Evolutionary conservation across 2,113 vertebrate genomes (phyloP).

Genomic region (Romanogobio albipinnatus): DNA sequence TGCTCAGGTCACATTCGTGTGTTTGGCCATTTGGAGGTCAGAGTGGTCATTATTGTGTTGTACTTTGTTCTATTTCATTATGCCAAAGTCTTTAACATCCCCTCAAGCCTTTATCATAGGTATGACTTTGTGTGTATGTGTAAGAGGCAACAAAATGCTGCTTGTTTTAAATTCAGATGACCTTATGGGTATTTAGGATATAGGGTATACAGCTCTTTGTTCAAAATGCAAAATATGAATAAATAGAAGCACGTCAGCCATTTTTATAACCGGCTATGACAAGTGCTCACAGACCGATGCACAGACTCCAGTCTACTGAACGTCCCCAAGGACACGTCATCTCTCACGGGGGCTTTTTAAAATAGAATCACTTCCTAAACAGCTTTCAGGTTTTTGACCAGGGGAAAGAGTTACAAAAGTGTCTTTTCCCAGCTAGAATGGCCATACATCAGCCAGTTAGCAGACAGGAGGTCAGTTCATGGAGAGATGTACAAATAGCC

Average conservation of each 20-base stretch:
- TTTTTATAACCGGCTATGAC: slow-evolving; percentile 45
- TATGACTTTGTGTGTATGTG: not conserved
- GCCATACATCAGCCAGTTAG: slow-evolving; percentile 72
- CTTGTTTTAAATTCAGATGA: not conserved
- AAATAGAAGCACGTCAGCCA: not conserved
- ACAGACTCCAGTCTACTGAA: slow-evolving; percentile 34
- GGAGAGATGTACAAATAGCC: slow-evolving; percentile 42
- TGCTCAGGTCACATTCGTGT: not conserved
- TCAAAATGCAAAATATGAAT: slow-evolving; percentile 10
- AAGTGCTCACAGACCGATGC: slow-evolving; percentile 19
- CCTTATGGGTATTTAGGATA: not conserved
- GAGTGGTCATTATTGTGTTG: not conserved
- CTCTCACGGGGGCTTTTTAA: slow-evolving; percentile 64
- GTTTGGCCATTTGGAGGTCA: not conserved
- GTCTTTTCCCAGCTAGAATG: slow-evolving; percentile 70
- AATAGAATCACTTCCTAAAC: slow-evolving; percentile 71
- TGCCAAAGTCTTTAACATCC: slow-evolving; percentile 31
- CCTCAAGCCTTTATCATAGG: slow-evolving; percentile 21
- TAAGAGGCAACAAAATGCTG: not conserved
- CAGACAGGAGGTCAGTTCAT: slow-evolving; percentile 69
- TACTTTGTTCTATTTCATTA: slow-evolving; percentile 42
- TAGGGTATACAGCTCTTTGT: not conserved
- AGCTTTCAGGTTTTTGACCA: slow-evolving; percentile 57
- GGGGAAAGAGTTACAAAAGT: slow-evolving; percentile 67
- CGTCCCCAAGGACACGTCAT: slow-evolving; percentile 64